These are phyloP conservation scores for Catalaphyllia jardinei DNA, from an alignment of 64 coral and sea anemone species.

Conservation along the genomic window DNA sequence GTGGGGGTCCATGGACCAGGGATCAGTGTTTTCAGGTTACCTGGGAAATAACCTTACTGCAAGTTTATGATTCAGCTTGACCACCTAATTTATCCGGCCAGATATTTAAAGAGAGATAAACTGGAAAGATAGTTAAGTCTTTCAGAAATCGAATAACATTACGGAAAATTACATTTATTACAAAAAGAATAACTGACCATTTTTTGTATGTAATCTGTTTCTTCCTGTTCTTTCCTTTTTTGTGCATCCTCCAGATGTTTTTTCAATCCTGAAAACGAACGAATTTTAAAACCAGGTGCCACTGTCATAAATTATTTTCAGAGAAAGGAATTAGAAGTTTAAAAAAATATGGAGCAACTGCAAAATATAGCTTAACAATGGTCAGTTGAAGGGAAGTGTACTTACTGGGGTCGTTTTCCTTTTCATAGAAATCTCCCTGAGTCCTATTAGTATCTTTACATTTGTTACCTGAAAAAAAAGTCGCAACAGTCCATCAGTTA, in stretches of 20 bases:
- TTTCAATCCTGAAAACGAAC: slow-evolving; percentile 37
- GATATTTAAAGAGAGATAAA: not conserved
- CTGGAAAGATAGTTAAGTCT: not conserved
- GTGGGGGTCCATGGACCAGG: no score
- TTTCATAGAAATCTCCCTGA: slow-evolving; percentile 26
- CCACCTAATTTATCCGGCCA: no score
- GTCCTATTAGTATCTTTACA: slow-evolving; percentile 52
- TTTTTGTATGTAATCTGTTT: slow-evolving; percentile 58
- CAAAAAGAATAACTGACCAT: slow-evolving; percentile 41
- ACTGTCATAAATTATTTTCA: not conserved
- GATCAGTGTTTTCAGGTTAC: no score
- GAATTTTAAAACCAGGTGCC: not conserved
- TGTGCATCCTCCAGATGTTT: slow-evolving; percentile 68
- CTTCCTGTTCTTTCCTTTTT: slow-evolving; percentile 56
- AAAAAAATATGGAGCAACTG: no score
- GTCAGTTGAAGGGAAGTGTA: not conserved
- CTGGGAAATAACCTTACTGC: no score
- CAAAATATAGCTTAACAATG: not conserved
- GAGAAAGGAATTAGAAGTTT: no score
- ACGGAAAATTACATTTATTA: not conserved
- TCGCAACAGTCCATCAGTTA: not conserved
- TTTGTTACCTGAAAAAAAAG: slow-evolving; percentile 20
- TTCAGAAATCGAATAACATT: not conserved
- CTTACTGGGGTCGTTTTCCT: slow-evolving; percentile 65
- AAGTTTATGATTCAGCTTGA: no score